These are phyloP conservation scores for Spilogale gracilis DNA, from an alignment of 2,113 vertebrate genomes.

Conservation along the genomic window DNA sequence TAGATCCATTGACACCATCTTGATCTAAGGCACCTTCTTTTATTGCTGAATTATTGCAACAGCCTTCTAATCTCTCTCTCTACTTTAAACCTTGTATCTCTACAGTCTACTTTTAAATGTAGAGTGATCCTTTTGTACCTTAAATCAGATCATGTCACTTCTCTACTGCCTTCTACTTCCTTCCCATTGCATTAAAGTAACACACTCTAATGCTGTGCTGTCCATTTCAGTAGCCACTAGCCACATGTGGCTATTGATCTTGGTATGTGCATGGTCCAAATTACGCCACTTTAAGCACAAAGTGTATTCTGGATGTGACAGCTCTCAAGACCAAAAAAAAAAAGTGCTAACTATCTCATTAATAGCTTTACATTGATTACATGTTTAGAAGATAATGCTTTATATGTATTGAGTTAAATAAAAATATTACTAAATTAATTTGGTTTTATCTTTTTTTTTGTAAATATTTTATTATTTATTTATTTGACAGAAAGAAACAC, in stretches of 20 bases:
- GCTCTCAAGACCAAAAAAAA: background rate
- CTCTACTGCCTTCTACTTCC: background rate
- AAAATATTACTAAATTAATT: background rate
- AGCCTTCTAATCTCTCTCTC: background rate
- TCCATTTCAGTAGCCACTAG: background rate
- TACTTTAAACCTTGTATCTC: background rate
- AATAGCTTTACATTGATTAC: background rate
- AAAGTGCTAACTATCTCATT: background rate
- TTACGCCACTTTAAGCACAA: background rate
- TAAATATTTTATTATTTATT: no score
- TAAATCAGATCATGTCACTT: background rate
- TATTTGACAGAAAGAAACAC: no score
- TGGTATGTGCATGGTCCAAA: background rate
- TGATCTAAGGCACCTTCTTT: background rate
- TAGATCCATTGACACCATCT: background rate
- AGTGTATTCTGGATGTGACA: background rate
- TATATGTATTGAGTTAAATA: background rate
- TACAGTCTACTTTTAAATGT: background rate
- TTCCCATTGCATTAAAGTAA: background rate
- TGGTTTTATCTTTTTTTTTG: background rate
- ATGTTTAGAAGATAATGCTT: background rate
- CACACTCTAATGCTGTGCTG: background rate
- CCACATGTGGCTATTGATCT: background rate
- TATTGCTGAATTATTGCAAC: background rate
- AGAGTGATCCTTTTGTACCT: background rate